Base-by-base conservation (phyloP, 2,888 invertebrate genomes). In the Trachelus troglodyta region DNA sequence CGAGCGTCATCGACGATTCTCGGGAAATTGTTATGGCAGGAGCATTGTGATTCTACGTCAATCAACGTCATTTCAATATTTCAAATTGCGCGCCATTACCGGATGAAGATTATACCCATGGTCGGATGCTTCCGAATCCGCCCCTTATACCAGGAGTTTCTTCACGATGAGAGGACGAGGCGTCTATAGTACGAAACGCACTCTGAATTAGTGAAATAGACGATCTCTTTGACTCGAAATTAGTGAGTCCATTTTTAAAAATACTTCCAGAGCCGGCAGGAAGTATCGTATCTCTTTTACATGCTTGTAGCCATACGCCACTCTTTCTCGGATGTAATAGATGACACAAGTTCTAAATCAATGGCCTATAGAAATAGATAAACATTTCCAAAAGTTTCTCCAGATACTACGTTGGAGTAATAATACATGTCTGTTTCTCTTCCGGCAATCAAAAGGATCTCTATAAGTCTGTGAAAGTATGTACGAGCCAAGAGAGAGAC, bases 241-340 rank as follows among this genome's bases (percentile, higher is more conserved):
- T 69, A 75, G 75, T 73, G 76, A 12, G 33, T 71, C 69, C 73
- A 76, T 76, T 71, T 77, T 75, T 83, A 83, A 83, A 82, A 83
- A 82, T 83, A 83, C 77, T 77, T 79, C 35, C 73, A 68, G 74
- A 75, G 31, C 71, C 74, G 76, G 76, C 81, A 83, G 83, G 81
- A 82, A 83, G 71, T 73, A 75, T 78, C 69, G 77, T 75, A 37
- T 77, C 73, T 73, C 75, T 79, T 56, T 80, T 79, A 78, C 34
- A 75, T 73, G 68, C 73, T 23, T 23, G 23, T 2, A 56, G 56
- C 56, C 23, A 56, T 56, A 56, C 56, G 56, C 23, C 23, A 35
- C 35, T n/a, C 34, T 33, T 11, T 75, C 15, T n/a, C 35, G 68
- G 69, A 56, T 34, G 34, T 71, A 71, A 71, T 71, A 34, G 33